Percentiles rank a stretch among this genome's conserved stretches.
Conservation (phyloP, 2,888 invertebrate genomes). For the Nomada goodeniana region DNA sequence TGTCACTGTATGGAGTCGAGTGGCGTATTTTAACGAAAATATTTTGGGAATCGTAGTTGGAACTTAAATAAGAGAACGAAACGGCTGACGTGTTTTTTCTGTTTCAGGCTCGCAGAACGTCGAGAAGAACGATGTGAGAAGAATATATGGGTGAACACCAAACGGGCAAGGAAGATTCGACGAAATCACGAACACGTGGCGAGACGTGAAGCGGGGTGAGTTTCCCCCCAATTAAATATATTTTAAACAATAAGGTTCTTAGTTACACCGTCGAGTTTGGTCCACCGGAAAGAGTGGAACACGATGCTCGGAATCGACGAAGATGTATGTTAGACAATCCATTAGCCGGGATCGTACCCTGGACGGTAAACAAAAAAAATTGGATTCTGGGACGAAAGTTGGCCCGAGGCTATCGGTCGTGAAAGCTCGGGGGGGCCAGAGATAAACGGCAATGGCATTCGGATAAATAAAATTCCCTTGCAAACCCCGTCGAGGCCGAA, state of each 20-base stretch:
- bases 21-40: no score
- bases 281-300: no score
- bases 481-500: constrained; percentile 28
- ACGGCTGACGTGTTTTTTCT: constrained; percentile 11
- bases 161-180: constrained; percentile 72
- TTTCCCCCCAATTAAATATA: constrained; percentile 1
- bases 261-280: no score
- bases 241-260: no score
- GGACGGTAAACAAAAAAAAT: constrained; percentile 34
- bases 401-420: constrained; percentile 30
- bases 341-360: constrained; percentile 10
- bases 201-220: constrained; percentile 83
- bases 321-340: constrained; percentile 1
- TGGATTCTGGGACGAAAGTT: constrained; percentile 28
- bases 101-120: constrained; percentile 68
- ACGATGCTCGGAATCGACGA: not conserved
- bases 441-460: constrained; percentile 65
- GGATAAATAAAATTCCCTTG: constrained; percentile 72
- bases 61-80: not conserved
- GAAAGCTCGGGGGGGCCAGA: constrained; percentile 31
- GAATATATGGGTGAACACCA: constrained; percentile 70
- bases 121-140: constrained; percentile 73
- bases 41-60: not conserved
- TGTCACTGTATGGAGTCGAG: no score
- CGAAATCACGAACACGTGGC: constrained; percentile 83